Base-by-base conservation (phyloP, 2,888 invertebrate species). In the Hirtodrosophila histrioides region DNA sequence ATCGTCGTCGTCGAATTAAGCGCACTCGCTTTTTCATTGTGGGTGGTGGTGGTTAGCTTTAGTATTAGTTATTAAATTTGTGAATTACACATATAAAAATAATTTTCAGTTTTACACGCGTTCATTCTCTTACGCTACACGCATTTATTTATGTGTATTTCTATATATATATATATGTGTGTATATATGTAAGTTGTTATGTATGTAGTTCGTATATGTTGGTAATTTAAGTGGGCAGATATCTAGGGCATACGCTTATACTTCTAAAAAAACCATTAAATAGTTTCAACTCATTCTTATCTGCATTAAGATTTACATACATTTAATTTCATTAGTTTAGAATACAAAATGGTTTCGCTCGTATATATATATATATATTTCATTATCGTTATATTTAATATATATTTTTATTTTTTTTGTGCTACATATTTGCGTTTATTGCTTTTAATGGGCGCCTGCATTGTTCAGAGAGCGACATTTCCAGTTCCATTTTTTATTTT, bases 11-110 rank as follows among this genome's bases (percentile, higher is more conserved):
- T 70, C 63, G 29, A 50, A 60, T 49, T 64, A 74, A 62, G 44
- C 60, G 55, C 60, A 58, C 54, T 64, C 49, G 54, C 45, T 51
- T 68, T 53, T 33, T 54, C 60, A 57, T 58, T 70, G 61, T 57
- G 73, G 69, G 63, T 71, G 63, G 72, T 71, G 63, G 72, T 76
- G 72, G 51, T 73, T 73, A 70, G 66, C 60, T 78, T 45, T 57
- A 45, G 27, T 56, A 4, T 1, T 27, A 67, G 41, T 72, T 65
- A 31, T 56, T 72, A 77, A 81, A 84, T 69, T 79, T 77, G 81
- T 84, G 82, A 55, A 65, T 68, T 81, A 77, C 79, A 80, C 80
- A 81, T 81, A 81, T 80, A 82, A 84, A 82, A 82, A 82, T 81
- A 84, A 68, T 64, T 74, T 57, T 64, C 45, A 44, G 35, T 55